phyloP scores from a whole-genome alignment of 2,113 vertebrate species.

The Noctilio leporinus region DNA sequence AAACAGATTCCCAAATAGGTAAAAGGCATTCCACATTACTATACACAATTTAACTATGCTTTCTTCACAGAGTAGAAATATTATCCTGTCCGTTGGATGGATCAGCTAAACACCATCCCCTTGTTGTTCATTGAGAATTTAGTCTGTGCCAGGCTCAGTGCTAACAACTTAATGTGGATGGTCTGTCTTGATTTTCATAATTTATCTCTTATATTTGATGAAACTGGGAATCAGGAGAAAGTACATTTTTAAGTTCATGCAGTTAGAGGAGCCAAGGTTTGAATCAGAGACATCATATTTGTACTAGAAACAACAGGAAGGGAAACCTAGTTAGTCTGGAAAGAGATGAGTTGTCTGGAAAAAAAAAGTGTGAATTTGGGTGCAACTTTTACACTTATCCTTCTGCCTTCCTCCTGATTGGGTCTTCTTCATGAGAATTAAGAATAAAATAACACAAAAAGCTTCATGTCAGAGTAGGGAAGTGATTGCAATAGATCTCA shows the following conservation, averaged over 20 bases:
- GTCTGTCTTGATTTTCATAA: not conserved
- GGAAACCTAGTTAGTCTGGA: not conserved
- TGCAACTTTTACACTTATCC: not conserved
- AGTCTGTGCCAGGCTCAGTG: not conserved
- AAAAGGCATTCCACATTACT: not conserved
- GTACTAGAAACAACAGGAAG: not conserved
- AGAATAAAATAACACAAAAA: constrained; percentile 3
- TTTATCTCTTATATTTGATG: not conserved
- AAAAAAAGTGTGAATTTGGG: not conserved
- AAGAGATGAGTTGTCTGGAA: not conserved
- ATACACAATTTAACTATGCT: not conserved
- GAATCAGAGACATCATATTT: not conserved
- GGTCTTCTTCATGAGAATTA: not conserved
- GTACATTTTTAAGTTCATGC: not conserved
- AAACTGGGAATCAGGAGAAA: not conserved
- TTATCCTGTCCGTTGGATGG: not conserved
- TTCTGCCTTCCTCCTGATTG: not conserved
- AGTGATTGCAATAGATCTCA: not conserved
- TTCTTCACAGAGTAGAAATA: not conserved
- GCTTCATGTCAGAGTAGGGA: not conserved
- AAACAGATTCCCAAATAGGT: not conserved
- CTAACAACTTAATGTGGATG: not conserved
- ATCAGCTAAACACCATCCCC: not conserved
- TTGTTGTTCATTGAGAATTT: not conserved
- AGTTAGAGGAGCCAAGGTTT: not conserved